phyloP scores from a whole-genome alignment of 2,797 vertebrate species.

The Sebastes taczanowskii region DNA sequence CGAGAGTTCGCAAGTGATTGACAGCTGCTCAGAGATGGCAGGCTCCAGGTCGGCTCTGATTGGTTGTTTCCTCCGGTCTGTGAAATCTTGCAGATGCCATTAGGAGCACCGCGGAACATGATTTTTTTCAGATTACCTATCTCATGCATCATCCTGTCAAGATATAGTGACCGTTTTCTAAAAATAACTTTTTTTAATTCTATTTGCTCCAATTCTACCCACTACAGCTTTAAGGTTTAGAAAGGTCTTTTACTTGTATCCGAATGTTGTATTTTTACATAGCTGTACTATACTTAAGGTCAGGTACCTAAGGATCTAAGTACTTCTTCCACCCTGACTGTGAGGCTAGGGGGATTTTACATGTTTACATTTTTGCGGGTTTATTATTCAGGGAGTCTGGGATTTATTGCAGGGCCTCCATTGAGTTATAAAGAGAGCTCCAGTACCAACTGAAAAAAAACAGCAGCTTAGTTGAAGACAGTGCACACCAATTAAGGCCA shows the following conservation, averaged over 20 bases:
- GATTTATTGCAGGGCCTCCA: slow-evolving; percentile 25
- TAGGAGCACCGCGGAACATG: no score
- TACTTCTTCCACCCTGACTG: background rate
- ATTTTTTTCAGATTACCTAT: no score
- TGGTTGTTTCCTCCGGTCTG: no score
- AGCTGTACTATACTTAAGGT: background rate
- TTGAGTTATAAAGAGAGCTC: slow-evolving; percentile 20
- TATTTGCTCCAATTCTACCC: no score
- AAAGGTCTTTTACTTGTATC: background rate
- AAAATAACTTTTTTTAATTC: no score
- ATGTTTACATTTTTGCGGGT: background rate
- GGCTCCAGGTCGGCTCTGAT: no score
- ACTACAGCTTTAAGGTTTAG: background rate
- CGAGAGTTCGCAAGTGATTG: no score
- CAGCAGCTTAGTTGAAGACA: slow-evolving; percentile 14
- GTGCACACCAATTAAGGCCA: slow-evolving; percentile 28
- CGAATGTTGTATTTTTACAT: background rate
- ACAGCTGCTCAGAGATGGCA: no score
- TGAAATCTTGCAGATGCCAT: no score
- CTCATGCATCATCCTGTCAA: no score
- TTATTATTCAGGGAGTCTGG: slow-evolving; percentile 34
- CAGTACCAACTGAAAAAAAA: slow-evolving; percentile 7
- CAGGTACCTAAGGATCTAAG: background rate
- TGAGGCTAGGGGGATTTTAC: background rate
- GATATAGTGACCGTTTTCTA: no score